These are phyloP conservation scores for Drosophila tanythrix DNA, from an alignment of 2,888 invertebrate genomes.

Conservation along the genomic window DNA sequence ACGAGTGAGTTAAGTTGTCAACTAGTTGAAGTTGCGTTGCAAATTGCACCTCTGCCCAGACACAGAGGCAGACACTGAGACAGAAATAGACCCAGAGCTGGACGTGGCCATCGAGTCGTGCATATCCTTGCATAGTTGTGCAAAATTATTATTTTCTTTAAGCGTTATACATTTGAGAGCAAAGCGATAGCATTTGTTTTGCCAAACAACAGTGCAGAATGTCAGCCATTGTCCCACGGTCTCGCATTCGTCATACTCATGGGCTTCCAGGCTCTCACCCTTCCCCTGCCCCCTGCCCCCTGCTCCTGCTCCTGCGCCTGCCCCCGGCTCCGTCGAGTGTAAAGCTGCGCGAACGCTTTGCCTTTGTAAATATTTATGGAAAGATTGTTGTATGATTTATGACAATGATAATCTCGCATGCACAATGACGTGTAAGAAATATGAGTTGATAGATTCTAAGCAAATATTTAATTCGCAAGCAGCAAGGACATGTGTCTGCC, in stretches of 20 bases:
- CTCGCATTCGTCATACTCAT: constrained; percentile 32
- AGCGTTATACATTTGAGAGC: constrained; percentile 50
- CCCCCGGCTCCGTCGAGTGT: not conserved
- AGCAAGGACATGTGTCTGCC: constrained; percentile 25
- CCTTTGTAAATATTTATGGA: constrained; percentile 78
- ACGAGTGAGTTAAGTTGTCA: constrained; percentile 40
- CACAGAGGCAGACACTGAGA: not conserved
- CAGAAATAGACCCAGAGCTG: not conserved
- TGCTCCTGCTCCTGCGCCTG: not conserved
- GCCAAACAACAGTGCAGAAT: constrained; percentile 4
- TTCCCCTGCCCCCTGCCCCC: not conserved
- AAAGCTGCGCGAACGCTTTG: constrained; percentile 47
- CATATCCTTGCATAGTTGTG: constrained; percentile 25
- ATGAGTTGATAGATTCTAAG: constrained; percentile 73
- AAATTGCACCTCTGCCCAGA: constrained; percentile 6
- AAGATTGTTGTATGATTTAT: constrained; percentile 77
- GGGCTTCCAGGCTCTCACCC: not conserved
- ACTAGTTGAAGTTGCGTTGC: constrained; percentile 34
- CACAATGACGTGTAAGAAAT: constrained; percentile 78
- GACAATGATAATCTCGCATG: constrained; percentile 76
- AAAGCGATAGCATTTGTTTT: constrained; percentile 37
- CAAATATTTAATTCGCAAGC: constrained; percentile 70
- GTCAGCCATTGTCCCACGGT: constrained; percentile 3
- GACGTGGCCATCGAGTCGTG: constrained; percentile 1
- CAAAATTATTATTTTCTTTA: constrained; percentile 40